Evolutionary conservation across 2,113 vertebrate species (phyloP), one percentile per base, ranked within the genome.

Genomic region (Synchiropus splendidus): DNA sequence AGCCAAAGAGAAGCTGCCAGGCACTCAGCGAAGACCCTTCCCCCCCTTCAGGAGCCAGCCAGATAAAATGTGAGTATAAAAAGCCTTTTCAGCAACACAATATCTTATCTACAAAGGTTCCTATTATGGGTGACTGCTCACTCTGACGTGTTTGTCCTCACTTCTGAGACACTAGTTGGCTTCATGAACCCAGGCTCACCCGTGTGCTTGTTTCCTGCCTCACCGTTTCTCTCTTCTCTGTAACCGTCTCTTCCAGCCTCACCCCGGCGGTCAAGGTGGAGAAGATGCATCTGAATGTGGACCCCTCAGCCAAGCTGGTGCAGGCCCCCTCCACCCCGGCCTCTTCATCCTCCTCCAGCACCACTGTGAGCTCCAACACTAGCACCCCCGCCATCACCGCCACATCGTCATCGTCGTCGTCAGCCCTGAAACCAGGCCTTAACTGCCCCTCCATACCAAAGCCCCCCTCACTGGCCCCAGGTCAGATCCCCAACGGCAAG

Each of bases 381-480:
- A 72, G 74, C 64, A 63, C 68, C 58, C 58, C 89, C 66, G 65
- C 52, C 48, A 57, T 90, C 84, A 86, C 86, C 83, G 87, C 90
- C 79, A 87, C 21, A 27, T 27, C 21, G 21, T 27, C 21, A 27
- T 27, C 86, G 77, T 76, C 87, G 63, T 92, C 91, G 82, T 81
- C 93, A 83, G 89, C 89, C 87, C 84, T 89, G 83, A 98, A 96
- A 89, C 81, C 89, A 92, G 90, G 92, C 94, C 94, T 96, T 98
- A 98, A 93, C 87, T 93, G 88, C 87, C 87, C 90, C 86, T 91
- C 91, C 87, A 90, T 97, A 98, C 95, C 93, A 98, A 98, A 97
- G 95, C 90, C 92, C 88, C 86, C 89, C 86, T 89, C 89, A 86
- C 87, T 88, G 88, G 89, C 91, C 74, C 84, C 90, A 51, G 89